Base-by-base conservation (phyloP, 2,888 invertebrate species). In the Eilema depressum region DNA sequence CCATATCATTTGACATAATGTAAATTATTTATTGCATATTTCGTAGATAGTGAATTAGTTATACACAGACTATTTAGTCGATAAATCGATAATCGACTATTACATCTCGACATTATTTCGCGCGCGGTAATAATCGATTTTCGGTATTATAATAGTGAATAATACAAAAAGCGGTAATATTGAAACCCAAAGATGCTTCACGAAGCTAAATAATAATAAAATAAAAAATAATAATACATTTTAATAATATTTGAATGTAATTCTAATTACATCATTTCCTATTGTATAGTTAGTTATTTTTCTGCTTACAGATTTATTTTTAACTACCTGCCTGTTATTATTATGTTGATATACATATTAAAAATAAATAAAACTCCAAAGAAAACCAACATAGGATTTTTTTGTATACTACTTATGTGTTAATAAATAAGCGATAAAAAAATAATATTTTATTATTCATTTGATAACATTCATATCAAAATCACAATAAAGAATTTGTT, bases 111-210 rank as follows among this genome's bases (percentile, higher is more conserved):
- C 20, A 11, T 59, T 53, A 70, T 65, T 60, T 26, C 61, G 20
- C 56, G 25, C 12, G 65, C 53, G 41, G 23, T 56, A 33, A 47
- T 71, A 73, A 61, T 75, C 67, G 64, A 67, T 71, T 74, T 68
- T 75, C 66, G 62, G 62, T 74, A 30, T 69, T 74, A 37, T 56
- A 59, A 65, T 63, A 69, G 64, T 67, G 20, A 59, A 68, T 72
- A 74, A 66, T 60, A 67, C 37, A 68, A 73, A 64, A 75, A 74
- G 61, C 60, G 69, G 20, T 78, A 73, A 61, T 77, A 79, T 81
- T 71, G 71, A 81, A 82, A 88, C 86, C 88, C 87, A 88, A 88
- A 88, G 87, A 88, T 86, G 86, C 89, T 90, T 88, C 79, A 81
- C 69, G 73, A 83, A 84, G 78, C 75, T 81, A 85, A 83, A 77